Base-by-base conservation (phyloP, 2,113 vertebrate genomes). In the Xyrauchen texanus region DNA sequence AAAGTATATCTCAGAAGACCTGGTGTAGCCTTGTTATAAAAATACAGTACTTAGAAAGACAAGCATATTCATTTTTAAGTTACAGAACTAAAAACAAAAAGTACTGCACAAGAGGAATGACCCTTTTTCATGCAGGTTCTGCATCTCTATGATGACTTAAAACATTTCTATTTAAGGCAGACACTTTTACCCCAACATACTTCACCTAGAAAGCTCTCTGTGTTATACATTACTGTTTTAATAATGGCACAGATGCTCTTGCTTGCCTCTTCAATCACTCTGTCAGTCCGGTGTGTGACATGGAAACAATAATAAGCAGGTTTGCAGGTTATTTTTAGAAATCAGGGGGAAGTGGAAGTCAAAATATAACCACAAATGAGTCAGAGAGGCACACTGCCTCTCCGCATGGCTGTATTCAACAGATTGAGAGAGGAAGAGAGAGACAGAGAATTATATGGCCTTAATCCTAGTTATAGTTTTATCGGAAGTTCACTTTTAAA, bases 211-310 rank as follows among this genome's bases (percentile, higher is more conserved):
- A 53, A 76, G 62, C 61, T 44, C 13, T 53, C 4, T 58, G 42
- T 57, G 63, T 79, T 86, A 90, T 89, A 88, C 83, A 86, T 89
- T 89, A 89, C 68, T 45, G 45, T 49, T 90, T 85, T 88, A 90
- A 88, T 89, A 87, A 89, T 85, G 86, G 84, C 88, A 61, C 62
- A 85, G 58, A 77, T 65, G 63, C 70, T 52, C 53, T 53, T 6
- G 11, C 72, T 78, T 85, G 78, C 80, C 80, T 77, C 77, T 87
- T 78, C 83, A 71, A 82, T 86, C 63, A 42, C 15, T 51, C 75
- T 80, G 84, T 81, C 75, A 79, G 84, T 81, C 78, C 68, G 16
- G 74, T 71, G 78, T 81, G 88, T 83, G 84, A 86, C 81, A 78
- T 68, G 12, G 68, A 80, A 61, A 81, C 74, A 82, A 84, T 42